Conservation (phyloP, 2,797 vertebrate genomes). For the Kryptolebias ocellatus region DNA sequence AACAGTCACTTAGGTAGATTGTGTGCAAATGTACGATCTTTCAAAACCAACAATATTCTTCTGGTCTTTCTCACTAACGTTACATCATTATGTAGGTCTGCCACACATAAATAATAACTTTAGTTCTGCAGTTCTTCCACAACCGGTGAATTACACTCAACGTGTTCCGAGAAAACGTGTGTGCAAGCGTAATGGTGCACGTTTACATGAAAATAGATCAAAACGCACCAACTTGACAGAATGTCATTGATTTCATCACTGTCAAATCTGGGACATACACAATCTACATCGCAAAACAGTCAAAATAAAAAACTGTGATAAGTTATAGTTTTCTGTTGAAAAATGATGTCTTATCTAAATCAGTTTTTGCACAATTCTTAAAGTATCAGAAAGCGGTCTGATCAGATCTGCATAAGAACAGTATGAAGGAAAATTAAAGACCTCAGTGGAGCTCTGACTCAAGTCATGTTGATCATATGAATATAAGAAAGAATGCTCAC, state of each 20-base stretch:
- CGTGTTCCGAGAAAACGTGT: slow-evolving; percentile 62
- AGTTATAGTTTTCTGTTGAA: no score
- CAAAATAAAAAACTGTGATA: slow-evolving; percentile 9
- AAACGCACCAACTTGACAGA: slow-evolving; percentile 42
- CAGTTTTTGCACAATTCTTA: no score
- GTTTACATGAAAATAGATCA: slow-evolving; percentile 19
- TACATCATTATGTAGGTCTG: slow-evolving; percentile 21
- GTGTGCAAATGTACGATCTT: slow-evolving; percentile 31
- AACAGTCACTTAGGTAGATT: slow-evolving; percentile 54
- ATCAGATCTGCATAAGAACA: not conserved
- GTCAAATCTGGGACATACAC: slow-evolving; percentile 49
- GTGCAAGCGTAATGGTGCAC: slow-evolving; percentile 32
- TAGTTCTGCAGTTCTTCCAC: slow-evolving; percentile 46
- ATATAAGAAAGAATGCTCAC: slow-evolving; percentile 9
- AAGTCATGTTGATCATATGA: slow-evolving; percentile 23
- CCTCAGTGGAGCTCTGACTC: not conserved
- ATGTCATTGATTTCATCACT: slow-evolving; percentile 10
- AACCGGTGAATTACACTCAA: slow-evolving; percentile 55
- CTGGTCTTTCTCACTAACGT: slow-evolving; percentile 32
- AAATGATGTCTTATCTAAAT: no score
- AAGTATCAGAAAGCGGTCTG: not conserved
- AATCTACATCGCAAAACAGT: slow-evolving; percentile 29
- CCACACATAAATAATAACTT: slow-evolving; percentile 30
- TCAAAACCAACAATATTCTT: slow-evolving; percentile 21
- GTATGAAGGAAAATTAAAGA: no score